Evolutionary conservation across 2,797 vertebrate genomes (phyloP), one percentile per base, ranked within the genome.

Genomic region (Austrolebias charrua): DNA sequence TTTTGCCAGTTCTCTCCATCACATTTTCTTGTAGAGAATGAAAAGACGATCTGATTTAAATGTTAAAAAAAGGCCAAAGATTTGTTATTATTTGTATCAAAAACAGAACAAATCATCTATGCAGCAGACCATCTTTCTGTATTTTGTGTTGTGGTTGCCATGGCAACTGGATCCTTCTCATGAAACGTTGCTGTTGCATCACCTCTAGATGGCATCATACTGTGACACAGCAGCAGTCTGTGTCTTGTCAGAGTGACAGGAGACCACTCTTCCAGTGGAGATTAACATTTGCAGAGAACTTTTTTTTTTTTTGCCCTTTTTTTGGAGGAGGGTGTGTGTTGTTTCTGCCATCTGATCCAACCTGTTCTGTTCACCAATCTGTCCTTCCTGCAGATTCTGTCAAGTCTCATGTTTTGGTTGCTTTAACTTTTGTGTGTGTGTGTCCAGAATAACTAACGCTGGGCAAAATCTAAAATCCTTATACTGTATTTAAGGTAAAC

Each of bases 61-160:
- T n/a, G 12, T n/a, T 24, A 24, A 24, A 14, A 63, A 18, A 50
- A 35, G 4, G 28, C 61, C 28, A 66, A 18, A 20, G 42, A 38
- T 64, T 57, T 50, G 50, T 57, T 52, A 56, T 57, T 52, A 56
- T 56, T 53, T 68, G 28, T 55, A 57, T 50, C 33, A 44, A 62
- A 65, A 59, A 63, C n/a, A 45, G 52, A 54, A 40, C 59, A 49
- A 56, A 52, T 73, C 42, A 55, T n/a, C 38, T 15, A 54, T 55
- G 50, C 54, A 52, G 62, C 70, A 57, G 56, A 66, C 15, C 51
- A 43, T 38, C 48, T 44, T 44, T 61, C 44, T 60, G 40, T 66
- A 8, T 59, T 75, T 79, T 61, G 14, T 62, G 59, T 61, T 49
- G n/a, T 0, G 31, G 78, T 81, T 71, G 68, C 52, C 68, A 55